Evolutionary conservation across 2,888 invertebrate species (phyloP), one percentile per base, ranked within the genome.

Genomic region (Eupithecia pulchellata): DNA sequence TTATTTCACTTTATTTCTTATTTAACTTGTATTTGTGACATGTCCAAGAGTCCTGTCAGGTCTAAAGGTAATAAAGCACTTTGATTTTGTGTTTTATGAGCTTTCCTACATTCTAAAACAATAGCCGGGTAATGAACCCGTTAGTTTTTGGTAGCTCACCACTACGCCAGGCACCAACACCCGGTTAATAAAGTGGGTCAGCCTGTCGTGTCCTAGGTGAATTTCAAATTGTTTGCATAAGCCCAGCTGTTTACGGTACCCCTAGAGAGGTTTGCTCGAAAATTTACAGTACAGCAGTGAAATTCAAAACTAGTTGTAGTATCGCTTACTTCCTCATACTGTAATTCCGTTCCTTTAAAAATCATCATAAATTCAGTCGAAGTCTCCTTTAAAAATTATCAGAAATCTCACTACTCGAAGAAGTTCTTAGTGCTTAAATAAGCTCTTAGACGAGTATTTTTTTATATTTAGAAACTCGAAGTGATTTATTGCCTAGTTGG

Each of bases 211-310:
- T 60, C 69, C 65, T 62, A 62, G 66, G 66, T 58, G 66, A 71
- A 64, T 71, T 71, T 66, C 63, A 67, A 71, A 64, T 42, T 71
- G 71, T 71, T 71, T 71, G 64, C 29, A 57, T 42, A 47, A 34
- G 55, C 55, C 63, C 63, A 11, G 58, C 63, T 67, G 66, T 64
- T 67, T 71, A 60, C 58, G 58, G 11, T 60, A 13, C 25, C 52
- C 25, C 25, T 13, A 25, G 47, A 25, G 52, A 32, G 32, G n/a
- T 17, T 30, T n/a, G 32, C 58, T 17, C 57, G 32, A 60, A 60
- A 60, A 32, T 60, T 6, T 60, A 30, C 32, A 60, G 9, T 60
- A 9, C 29, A 1, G n/a, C 58, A n/a, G 29, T 32, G n/a, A 4
- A 32, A 11, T 30, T 1, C 58, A n/a, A 32, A 60, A 60, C 58